A percentile compares a stretch with the other conserved stretches of the same genome.
Evolutionary conservation across 2,797 vertebrate species (phyloP).

Genomic region (Todus mexicanus): DNA sequence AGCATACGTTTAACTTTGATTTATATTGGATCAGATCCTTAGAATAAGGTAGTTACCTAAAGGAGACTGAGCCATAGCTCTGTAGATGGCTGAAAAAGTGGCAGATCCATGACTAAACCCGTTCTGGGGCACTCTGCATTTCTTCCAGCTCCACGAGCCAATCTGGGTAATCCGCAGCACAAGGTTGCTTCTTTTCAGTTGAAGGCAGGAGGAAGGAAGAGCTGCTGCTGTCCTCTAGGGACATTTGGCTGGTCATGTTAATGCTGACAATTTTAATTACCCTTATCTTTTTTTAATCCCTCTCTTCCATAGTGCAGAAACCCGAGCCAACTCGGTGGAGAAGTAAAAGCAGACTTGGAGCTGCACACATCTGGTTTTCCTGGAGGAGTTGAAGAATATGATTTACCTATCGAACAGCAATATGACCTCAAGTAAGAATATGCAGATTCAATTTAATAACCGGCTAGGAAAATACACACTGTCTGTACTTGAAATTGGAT

Average conservation of each 20-base stretch:
- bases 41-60: neutral
- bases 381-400: neutral
- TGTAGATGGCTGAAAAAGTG: neutral
- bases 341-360: neutral
- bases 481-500: conserved; percentile 62
- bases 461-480: neutral
- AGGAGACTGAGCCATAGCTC: neutral
- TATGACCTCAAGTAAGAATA: neutral
- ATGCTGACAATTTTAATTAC: neutral
- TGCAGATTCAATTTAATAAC: conserved; percentile 11
- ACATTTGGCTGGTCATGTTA: neutral
- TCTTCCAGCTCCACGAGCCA: neutral
- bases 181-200: neutral
- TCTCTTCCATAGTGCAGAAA: neutral
- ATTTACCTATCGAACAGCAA: neutral
- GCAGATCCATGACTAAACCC: neutral
- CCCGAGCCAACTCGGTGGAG: rapidly evolving
- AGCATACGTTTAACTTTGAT: rapidly evolving
- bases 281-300: neutral
- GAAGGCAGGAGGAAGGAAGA: neutral
- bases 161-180: neutral
- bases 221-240: neutral
- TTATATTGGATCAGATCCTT: neutral
- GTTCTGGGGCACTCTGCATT: neutral
- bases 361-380: neutral